Evolutionary conservation across 2,888 invertebrate species (phyloP), one percentile per base, ranked within the genome.

Genomic region (Mamestra brassicae): DNA sequence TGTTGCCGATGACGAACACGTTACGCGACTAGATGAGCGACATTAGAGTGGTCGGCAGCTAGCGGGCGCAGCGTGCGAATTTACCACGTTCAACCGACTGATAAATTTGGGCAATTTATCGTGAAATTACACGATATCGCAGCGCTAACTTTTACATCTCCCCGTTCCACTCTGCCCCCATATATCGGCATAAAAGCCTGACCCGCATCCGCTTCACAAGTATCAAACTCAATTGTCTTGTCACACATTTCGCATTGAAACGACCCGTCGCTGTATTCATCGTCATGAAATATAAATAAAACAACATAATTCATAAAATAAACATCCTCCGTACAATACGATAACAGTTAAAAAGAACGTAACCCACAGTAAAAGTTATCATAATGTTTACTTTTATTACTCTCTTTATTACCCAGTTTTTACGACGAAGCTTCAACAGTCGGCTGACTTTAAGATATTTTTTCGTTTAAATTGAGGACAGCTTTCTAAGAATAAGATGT

Each of bases 21-120:
- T 26, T 8, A 86, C 75, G 77, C 80, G 83, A 85, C 80, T 74
- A 87, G 87, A 88, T 83, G 89, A 85, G 84, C 78, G 85, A 87
- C 85, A 88, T 89, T 89, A 84, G 78, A 80, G 76, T 76, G 80
- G 64, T 65, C 77, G 73, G 66, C 17, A 65, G 66, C 75, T 7
- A 64, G 57, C 60, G 71, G 61, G 71, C 76, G 77, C 84, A 86
- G 88, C 87, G 87, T 83, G 88, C 87, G 88, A 90, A 90, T 90
- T 90, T 90, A 89, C 88, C 89, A 88, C 89, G 90, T 88, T 92
- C 90, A 90, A 92, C 89, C 90, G 89, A 80, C 85, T 92, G 93
- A 93, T 88, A 93, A 92, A 94, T 93, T 92, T 84, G 83, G 85
- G 88, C 90, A 92, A 94, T 93, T 92, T 91, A 90, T 93, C 90